phyloP scores from a whole-genome alignment of 2,797 vertebrate genomes.

The Anguilla marmorata region DNA sequence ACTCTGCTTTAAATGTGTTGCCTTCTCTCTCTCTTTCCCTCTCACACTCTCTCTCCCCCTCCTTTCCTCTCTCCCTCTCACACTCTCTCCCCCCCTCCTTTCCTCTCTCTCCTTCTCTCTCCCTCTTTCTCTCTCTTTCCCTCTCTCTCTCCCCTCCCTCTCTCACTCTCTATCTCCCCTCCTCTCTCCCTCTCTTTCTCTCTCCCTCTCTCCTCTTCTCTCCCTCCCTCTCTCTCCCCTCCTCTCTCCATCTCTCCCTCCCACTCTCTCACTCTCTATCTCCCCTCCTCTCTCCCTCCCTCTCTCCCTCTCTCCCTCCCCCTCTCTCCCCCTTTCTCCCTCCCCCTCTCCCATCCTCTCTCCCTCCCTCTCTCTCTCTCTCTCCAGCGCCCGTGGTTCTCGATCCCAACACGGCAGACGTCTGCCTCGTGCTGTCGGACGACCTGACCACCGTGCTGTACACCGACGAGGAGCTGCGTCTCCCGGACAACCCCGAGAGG shows the following conservation, averaged over 20 bases:
- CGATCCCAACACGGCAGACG: slow-evolving; percentile 63
- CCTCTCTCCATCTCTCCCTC: slow-evolving; percentile 28
- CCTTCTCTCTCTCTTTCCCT: slow-evolving; percentile 16
- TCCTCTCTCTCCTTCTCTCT: too few relatives aligned
- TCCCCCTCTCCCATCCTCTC: too few relatives aligned
- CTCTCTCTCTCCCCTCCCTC: too few relatives aligned
- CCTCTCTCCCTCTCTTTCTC: not conserved
- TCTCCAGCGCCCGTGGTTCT: slow-evolving; percentile 58
- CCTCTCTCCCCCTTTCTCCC: too few relatives aligned
- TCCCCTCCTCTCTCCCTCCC: too few relatives aligned
- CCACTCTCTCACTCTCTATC: not conserved
- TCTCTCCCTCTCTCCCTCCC: too few relatives aligned
- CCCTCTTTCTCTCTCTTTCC: too few relatives aligned
- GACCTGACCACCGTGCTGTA: slow-evolving; percentile 57
- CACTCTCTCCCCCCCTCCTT: too few relatives aligned
- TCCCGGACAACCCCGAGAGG: slow-evolving; percentile 62
- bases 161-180: too few relatives aligned
- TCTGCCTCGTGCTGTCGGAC: slow-evolving; percentile 55
- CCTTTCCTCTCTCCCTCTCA: not conserved
- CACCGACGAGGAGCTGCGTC: slow-evolving; percentile 53
- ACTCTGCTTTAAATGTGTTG: slow-evolving; percentile 18
- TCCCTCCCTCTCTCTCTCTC: not conserved
- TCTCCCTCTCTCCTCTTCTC: not conserved
- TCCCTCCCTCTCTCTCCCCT: too few relatives aligned
- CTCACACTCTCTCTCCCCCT: too few relatives aligned